phyloP scores from a whole-genome alignment of 2,888 invertebrate genomes.

The Fragum whitleyi region DNA sequence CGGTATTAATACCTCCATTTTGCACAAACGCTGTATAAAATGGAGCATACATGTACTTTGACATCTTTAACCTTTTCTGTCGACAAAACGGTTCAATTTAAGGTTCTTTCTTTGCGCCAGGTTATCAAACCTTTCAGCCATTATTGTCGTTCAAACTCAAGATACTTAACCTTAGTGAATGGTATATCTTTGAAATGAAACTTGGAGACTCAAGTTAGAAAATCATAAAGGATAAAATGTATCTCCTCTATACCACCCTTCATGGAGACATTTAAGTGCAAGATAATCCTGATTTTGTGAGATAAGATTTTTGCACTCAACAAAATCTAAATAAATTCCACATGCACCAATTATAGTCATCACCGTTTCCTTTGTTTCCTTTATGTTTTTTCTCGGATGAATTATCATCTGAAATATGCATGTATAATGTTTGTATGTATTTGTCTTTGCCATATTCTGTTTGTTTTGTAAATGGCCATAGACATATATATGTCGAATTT shows the following conservation, averaged over 20 bases:
- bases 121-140: not conserved
- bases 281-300: not conserved
- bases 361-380: not conserved
- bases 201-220: conserved; percentile 15
- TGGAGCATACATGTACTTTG: conserved; percentile 35
- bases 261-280: conserved; percentile 21
- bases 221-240: conserved; percentile 34
- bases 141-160: conserved; percentile 9
- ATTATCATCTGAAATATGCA: too few species aligned
- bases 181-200: conserved; percentile 39
- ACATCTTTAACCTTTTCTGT: conserved; percentile 38
- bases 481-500: too few species aligned
- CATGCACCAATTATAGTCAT: conserved; percentile 25
- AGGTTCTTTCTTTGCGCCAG: not conserved
- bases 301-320: conserved; percentile 2
- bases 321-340: conserved; percentile 16
- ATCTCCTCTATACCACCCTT: conserved; percentile 3
- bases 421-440: too few species aligned
- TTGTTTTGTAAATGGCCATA: too few species aligned
- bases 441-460: too few species aligned
- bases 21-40: conserved; percentile 23
- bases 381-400: too few species aligned
- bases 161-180: conserved; percentile 45
- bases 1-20: not conserved
- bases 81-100: conserved; percentile 11